Evolutionary conservation across 2,797 vertebrate species (phyloP).

Genomic region (Alouatta caraya): DNA sequence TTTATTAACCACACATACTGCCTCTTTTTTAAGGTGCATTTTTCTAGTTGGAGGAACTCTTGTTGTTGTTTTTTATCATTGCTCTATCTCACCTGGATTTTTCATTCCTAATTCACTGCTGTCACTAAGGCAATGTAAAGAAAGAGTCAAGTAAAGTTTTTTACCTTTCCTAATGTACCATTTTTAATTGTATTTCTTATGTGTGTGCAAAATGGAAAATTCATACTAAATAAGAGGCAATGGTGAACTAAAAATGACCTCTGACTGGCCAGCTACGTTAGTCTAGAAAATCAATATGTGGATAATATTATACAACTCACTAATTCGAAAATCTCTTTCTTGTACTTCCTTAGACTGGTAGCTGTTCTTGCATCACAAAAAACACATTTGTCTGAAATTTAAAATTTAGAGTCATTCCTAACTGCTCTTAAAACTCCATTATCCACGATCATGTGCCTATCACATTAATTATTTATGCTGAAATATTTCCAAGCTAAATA

Average conservation of each 20-base stretch:
- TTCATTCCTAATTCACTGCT: not conserved
- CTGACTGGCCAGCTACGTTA: not conserved
- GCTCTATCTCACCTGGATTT: not conserved
- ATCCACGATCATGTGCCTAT: not conserved
- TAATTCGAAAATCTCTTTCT: not conserved
- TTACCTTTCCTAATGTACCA: not conserved
- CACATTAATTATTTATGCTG: not conserved
- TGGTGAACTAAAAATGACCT: not conserved
- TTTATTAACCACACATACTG: not conserved
- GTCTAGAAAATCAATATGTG: not conserved
- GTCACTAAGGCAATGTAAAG: not conserved
- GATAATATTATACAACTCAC: not conserved
- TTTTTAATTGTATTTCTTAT: not conserved
- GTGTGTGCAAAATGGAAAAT: not conserved
- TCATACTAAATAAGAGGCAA: not conserved
- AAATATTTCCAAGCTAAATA: constrained; percentile 6
- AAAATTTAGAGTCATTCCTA: not conserved
- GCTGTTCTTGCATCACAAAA: not conserved
- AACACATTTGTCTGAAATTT: not conserved
- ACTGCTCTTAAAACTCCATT: not conserved
- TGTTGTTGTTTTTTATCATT: not conserved
- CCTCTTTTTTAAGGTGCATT: not conserved
- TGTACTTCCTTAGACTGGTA: not conserved
- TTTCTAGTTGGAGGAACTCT: not conserved
- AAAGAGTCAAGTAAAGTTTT: not conserved